phyloP scores from a whole-genome alignment of 1,140 invertebrate species.

The Drosophila gunungcola region DNA sequence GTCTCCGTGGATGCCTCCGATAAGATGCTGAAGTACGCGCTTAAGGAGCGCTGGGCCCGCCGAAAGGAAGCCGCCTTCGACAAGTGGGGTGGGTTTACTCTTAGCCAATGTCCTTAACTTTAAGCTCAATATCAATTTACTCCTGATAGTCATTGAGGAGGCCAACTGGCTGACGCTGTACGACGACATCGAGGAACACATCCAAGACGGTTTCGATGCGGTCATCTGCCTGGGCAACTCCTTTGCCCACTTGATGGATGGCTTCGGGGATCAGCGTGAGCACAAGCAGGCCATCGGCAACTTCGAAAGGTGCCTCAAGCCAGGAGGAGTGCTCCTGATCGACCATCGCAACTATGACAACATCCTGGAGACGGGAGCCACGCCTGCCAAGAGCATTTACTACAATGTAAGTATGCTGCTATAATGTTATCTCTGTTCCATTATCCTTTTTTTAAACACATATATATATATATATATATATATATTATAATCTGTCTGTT shows the following conservation, averaged over 20 bases:
- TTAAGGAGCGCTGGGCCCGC: constrained; percentile 93
- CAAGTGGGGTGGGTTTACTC: constrained; percentile 89
- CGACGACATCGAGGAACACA: constrained; percentile 88
- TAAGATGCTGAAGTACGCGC: constrained; percentile 95
- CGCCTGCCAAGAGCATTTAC: constrained; percentile 93
- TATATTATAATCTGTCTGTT: too few relatives aligned
- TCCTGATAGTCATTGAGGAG: constrained; percentile 90
- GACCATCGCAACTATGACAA: constrained; percentile 95
- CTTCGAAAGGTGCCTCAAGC: constrained; percentile 92
- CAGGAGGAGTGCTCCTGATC: constrained; percentile 93
- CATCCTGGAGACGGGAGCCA: constrained; percentile 90
- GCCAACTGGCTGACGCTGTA: constrained; percentile 91
- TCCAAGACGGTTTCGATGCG: constrained; percentile 90
- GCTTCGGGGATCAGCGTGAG: constrained; percentile 90
- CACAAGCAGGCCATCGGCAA: constrained; percentile 91
- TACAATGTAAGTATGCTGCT: constrained; percentile 90
- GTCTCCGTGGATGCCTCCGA: constrained; percentile 95
- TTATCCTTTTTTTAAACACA: neutral
- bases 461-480: too few relatives aligned
- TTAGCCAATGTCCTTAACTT: too few relatives aligned
- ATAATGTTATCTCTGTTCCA: neutral
- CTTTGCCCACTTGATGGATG: constrained; percentile 94
- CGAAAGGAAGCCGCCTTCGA: constrained; percentile 92
- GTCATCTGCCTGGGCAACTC: constrained; percentile 95
- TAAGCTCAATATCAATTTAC: neutral